Base-by-base conservation (phyloP, 2,888 invertebrate species). In the Sarcophaga subvicina region DNA sequence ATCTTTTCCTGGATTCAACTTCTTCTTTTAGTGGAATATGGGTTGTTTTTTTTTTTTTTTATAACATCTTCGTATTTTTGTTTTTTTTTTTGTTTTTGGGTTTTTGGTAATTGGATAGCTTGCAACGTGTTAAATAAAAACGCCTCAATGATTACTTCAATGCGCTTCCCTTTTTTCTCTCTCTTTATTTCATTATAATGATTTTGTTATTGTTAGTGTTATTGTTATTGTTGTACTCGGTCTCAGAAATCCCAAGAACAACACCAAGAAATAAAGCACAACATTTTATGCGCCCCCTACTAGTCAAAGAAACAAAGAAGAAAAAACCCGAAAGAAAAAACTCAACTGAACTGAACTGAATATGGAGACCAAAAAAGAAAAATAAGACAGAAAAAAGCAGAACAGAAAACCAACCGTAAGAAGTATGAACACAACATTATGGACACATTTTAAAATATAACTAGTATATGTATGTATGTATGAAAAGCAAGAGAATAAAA, bases 51-150 rank as follows among this genome's bases (percentile, higher is more conserved):
- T 1, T 17, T 0, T 59, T 17, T 17, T 1, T 59, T 17, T 59
- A 59, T 17, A n/a, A n/a, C 6, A 59, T 59, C 17, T 59, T 17
- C n/a, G 59, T 59, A 59, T 59, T 17, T 0, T 17, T 62, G 3
- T 20, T 17, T 22, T 14, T 62, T 20, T 62, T 20, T 47, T 85
- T 22, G 22, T 86, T 89, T 89, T 88, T 88, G 88, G 82, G 80
- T 79, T 89, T 88, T 89, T 89, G 87, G 91, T 91, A 91, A 91
- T 91, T 91, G 90, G 91, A 91, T 91, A 90, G 91, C 90, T 88
- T 88, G 87, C 90, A 89, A 89, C 90, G 90, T 90, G 90, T 91
- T 91, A 90, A 90, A 89, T 89, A 90, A 90, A 89, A 90, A 90
- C 90, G 90, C 90, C 90, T 90, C 90, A 90, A 89, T 90, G 90